A percentile compares a stretch with the other conserved stretches of the same genome.
Conservation (phyloP, 1,140 invertebrate genomes). For the Megathymus violae region DNA sequence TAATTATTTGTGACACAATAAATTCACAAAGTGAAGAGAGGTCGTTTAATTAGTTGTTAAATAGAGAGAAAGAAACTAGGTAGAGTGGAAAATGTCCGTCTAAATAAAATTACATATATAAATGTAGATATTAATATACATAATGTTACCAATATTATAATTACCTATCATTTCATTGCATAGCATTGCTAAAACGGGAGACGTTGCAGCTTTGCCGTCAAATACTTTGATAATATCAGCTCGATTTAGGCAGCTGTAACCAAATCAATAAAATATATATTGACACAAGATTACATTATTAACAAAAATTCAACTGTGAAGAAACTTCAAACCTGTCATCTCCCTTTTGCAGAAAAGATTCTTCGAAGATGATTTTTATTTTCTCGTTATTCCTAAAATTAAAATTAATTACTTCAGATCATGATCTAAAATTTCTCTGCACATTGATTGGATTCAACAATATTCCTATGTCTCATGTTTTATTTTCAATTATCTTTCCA, state of each 20-base stretch:
- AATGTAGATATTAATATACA: no score
- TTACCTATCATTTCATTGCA: constrained; percentile 89
- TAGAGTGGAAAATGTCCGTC: no score
- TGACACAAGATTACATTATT: no score
- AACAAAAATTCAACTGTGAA: neutral
- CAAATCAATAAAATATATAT: constrained; percentile 7
- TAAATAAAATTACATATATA: no score
- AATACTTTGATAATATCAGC: constrained; percentile 92
- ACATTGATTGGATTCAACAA: neutral
- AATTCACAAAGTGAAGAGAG: no score
- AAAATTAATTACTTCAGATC: constrained; percentile 31
- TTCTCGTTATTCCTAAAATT: constrained; percentile 86
- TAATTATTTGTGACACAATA: no score
- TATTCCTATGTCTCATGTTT: neutral
- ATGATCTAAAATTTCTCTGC: neutral
- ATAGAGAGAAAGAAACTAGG: no score
- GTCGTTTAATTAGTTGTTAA: no score
- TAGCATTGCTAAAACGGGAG: constrained; percentile 90
- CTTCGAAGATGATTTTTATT: constrained; percentile 86
- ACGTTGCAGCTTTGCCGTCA: constrained; percentile 87
- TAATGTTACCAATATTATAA: no score
- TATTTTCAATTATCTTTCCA: neutral
- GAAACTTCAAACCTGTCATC: constrained; percentile 85
- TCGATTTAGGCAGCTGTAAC: constrained; percentile 91
- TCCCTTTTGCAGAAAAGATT: constrained; percentile 87